Evolutionary conservation across 2,888 invertebrate species (phyloP).

Genomic region (Dasysyrphus albostriatus): DNA sequence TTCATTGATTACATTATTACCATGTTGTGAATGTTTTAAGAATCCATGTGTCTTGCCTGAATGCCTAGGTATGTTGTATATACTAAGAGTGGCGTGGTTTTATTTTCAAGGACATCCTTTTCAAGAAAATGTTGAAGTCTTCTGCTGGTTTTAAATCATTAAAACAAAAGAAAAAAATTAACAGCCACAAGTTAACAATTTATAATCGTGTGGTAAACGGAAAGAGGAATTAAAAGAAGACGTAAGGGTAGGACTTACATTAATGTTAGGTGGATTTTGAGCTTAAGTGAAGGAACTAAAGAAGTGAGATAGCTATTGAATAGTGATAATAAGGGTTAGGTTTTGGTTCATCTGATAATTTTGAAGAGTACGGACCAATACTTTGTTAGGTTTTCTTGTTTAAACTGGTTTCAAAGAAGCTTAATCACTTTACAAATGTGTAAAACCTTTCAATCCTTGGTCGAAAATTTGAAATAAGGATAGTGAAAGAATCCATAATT

Average conservation of each 20-base stretch:
- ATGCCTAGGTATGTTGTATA: slow-evolving; percentile 37
- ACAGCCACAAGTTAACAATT: slow-evolving; percentile 25
- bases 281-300: not conserved
- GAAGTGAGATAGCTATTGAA: not conserved
- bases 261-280: not conserved
- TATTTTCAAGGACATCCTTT: slow-evolving; percentile 76
- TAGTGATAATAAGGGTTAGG: not conserved
- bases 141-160: slow-evolving; percentile 2
- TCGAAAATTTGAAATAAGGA: too few relatives aligned
- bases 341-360: too few relatives aligned
- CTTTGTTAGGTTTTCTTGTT: too few relatives aligned
- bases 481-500: too few relatives aligned
- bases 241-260: not conserved
- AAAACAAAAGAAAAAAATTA: not conserved
- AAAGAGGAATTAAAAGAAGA: slow-evolving; percentile 42
- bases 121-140: slow-evolving; percentile 70
- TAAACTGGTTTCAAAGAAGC: too few relatives aligned
- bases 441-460: too few relatives aligned
- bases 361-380: too few relatives aligned
- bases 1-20: slow-evolving; percentile 73
- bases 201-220: slow-evolving; percentile 53
- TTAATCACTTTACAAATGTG: too few relatives aligned
- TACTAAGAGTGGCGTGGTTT: slow-evolving; percentile 45
- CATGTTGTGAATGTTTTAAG: slow-evolving; percentile 53
- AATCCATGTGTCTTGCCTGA: slow-evolving; percentile 25